Conservation (phyloP, 2,888 invertebrate genomes). For the Pilophorus perplexus region DNA sequence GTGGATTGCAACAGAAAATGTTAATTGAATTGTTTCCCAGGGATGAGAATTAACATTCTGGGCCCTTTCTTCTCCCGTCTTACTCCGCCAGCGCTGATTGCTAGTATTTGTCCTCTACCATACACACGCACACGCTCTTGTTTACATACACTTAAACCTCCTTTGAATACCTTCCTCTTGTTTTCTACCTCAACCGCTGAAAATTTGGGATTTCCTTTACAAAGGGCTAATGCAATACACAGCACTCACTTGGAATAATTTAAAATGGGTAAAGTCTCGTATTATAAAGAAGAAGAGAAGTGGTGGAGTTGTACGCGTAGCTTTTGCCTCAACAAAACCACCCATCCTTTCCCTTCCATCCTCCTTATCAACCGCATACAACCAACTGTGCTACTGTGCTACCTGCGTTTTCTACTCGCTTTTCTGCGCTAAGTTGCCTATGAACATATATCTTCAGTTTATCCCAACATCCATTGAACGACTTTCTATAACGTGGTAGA, state of each 20-base stretch:
- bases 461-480: too few relatives aligned
- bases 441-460: too few relatives aligned
- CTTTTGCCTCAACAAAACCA: conserved; percentile 22
- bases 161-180: conserved; percentile 40
- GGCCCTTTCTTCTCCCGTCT: conserved; percentile 42
- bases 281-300: conserved; percentile 24
- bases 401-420: conserved; percentile 7
- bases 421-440: too few relatives aligned
- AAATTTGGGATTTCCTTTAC: conserved; percentile 41
- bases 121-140: conserved; percentile 38
- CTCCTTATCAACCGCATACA: conserved; percentile 1
- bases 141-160: conserved; percentile 43
- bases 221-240: conserved; percentile 38
- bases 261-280: conserved; percentile 37
- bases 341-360: background rate
- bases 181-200: conserved; percentile 40
- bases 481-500: too few relatives aligned
- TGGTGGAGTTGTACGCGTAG: conserved; percentile 9
- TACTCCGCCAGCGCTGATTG: conserved; percentile 43
- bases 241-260: conserved; percentile 42
- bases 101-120: conserved; percentile 44
- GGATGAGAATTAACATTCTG: conserved; percentile 47
- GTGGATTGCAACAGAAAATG: conserved; percentile 47
- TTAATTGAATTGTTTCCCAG: conserved; percentile 47
- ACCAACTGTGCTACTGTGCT: too few relatives aligned